Evolutionary conservation across 2,797 vertebrate genomes (phyloP).

Genomic region (Enteromius unitaeniatus): DNA sequence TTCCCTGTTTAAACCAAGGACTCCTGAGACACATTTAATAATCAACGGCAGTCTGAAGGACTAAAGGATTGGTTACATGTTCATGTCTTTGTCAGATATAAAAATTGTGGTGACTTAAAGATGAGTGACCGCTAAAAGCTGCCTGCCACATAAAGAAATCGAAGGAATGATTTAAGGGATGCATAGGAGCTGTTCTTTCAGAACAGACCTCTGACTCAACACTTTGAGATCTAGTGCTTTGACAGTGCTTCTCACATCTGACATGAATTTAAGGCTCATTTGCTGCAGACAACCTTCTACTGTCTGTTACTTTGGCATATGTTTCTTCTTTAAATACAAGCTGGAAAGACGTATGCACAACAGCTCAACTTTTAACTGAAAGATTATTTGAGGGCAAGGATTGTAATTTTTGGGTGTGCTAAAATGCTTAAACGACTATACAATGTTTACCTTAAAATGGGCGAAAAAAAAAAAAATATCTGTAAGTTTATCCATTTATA

Average conservation of each 20-base stretch:
- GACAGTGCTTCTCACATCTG: neutral
- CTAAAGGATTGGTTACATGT: slow-evolving; percentile 17
- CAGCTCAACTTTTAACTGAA: neutral
- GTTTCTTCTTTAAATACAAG: neutral
- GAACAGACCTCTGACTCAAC: slow-evolving; percentile 35
- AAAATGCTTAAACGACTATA: neutral
- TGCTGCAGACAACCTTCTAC: slow-evolving; percentile 14
- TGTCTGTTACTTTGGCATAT: neutral
- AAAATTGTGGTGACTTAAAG: slow-evolving; percentile 21
- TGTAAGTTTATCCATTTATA: no score
- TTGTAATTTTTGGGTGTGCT: neutral
- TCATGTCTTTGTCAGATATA: slow-evolving; percentile 1
- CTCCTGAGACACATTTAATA: neutral
- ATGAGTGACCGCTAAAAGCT: slow-evolving; percentile 29
- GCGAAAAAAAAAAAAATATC: no score
- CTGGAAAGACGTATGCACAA: neutral
- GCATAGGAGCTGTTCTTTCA: slow-evolving; percentile 4
- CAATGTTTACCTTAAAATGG: neutral
- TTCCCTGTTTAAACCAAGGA: neutral
- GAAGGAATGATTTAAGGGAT: slow-evolving; percentile 12
- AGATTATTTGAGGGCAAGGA: neutral
- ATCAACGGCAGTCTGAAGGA: neutral
- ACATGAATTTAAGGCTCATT: slow-evolving; percentile 1
- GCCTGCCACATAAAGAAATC: slow-evolving; percentile 32
- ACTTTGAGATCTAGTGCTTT: slow-evolving; percentile 18